Percentiles rank a stretch among this genome's conserved stretches.
phyloP scores from a whole-genome alignment of 2,113 vertebrate species.

The Macquaria ambigua region DNA sequence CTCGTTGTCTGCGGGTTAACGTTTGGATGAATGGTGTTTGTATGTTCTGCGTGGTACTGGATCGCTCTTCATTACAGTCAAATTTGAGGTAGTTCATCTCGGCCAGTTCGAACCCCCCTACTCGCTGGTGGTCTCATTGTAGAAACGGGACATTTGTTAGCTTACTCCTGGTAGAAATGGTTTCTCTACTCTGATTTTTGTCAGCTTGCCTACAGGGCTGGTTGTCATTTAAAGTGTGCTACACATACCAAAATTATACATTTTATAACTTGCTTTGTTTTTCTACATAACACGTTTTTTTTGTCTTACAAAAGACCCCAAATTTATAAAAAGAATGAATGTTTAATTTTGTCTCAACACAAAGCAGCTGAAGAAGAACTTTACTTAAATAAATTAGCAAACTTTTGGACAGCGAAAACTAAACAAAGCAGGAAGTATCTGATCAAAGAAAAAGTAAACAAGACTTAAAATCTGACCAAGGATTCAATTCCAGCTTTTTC shows the following conservation, averaged over 20 bases:
- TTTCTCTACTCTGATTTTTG: not conserved
- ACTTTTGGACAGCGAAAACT: too few species aligned
- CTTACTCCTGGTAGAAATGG: not conserved
- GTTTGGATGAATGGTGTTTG: conserved; percentile 6
- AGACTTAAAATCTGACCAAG: not conserved
- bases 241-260: conserved; percentile 2
- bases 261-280: not conserved
- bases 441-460: not conserved
- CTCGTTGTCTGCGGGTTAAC: not conserved
- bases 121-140: not conserved
- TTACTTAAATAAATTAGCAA: not conserved
- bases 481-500: not conserved
- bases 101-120: not conserved
- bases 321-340: not conserved
- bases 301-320: not conserved
- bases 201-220: not conserved
- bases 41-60: not conserved
- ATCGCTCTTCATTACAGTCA: not conserved
- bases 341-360: not conserved
- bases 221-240: not conserved
- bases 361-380: not conserved
- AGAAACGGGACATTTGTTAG: not conserved
- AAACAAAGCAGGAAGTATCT: not conserved
- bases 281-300: not conserved
- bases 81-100: not conserved